Base-by-base conservation (phyloP, 2,113 vertebrate genomes). In the Myrmophylax atrothorax region DNA sequence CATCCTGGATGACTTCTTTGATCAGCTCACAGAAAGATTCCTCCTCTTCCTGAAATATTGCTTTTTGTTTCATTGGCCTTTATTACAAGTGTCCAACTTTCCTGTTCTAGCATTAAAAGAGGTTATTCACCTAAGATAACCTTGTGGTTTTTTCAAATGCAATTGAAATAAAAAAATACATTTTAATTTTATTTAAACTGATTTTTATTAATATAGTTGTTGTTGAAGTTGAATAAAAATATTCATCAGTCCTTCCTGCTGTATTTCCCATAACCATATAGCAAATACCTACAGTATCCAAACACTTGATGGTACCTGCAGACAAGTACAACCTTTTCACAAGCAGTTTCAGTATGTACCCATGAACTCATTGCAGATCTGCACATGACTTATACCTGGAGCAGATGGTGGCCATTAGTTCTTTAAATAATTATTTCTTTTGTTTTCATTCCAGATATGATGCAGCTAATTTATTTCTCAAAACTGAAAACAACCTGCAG, bases 141-240 rank as follows among this genome's bases (percentile, higher is more conserved):
- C 2, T 47, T 5, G 4, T 31, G 10, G 20, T 3, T 2, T 3
- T 59, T 62, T 15, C 8, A 46, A 77, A 74, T 0, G 0, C 46
- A 19, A 46, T 33, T 81, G n/a, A 67, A 92, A 68, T 18, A 47
- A 24, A 75, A 53, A 0, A 44, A 55, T 15, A 24, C 17, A 29
- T 55, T 86, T 86, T 73, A 3, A n/a, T 7, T 53, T 44, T 12
- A 56, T 75, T 93, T 56, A 23, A 58, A 22, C 9, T 40, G 0
- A 15, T 16, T 86, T 91, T 58, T 72, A 44, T 44, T 53, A 49
- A 35, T 62, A 38, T 37, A 68, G 85, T 60, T 19, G 1, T 2
- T 89, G 35, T 11, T 40, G 17, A 56, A 59, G 35, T 11, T 40
- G 17, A 56, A 59, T 64, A 46, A 66, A 87, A 37, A 50, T 24